These are phyloP conservation scores for Poeciliopsis turrubarensis DNA, from an alignment of 2,113 vertebrate species.

Conservation along the genomic window DNA sequence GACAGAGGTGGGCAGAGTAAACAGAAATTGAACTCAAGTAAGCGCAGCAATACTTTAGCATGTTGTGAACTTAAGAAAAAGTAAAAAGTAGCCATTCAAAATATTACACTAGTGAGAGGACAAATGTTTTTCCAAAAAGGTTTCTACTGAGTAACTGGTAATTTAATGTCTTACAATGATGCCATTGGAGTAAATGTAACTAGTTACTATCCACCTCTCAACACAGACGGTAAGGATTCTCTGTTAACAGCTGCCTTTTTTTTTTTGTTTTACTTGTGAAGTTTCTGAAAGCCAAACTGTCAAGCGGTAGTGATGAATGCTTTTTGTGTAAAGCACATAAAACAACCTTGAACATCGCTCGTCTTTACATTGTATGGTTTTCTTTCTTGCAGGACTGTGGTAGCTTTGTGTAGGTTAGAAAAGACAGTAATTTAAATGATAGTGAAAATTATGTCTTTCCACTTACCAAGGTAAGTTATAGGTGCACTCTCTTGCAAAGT, in stretches of 20 bases:
- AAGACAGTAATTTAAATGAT: slow-evolving; percentile 9
- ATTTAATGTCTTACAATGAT: too few relatives aligned
- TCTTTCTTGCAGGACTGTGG: neutral
- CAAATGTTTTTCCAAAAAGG: too few relatives aligned
- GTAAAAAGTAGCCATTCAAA: too few relatives aligned
- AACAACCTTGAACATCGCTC: slow-evolving; percentile 6
- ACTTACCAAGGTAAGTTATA: too few relatives aligned
- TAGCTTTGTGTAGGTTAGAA: neutral
- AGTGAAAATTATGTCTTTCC: slow-evolving; percentile 24
- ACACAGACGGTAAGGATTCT: slow-evolving; percentile 33
- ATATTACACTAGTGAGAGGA: too few relatives aligned
- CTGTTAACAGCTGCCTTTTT: slow-evolving; percentile 34
- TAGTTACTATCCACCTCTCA: neutral
- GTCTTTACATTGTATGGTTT: neutral
- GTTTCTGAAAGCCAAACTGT: slow-evolving; percentile 41
- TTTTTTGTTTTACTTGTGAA: neutral
- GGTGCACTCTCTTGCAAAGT: slow-evolving; percentile 6
- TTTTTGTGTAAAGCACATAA: slow-evolving; percentile 29
- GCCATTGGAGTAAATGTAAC: neutral
- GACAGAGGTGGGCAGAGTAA: too few relatives aligned
- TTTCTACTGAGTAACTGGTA: too few relatives aligned
- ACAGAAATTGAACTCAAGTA: too few relatives aligned
- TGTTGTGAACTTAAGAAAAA: too few relatives aligned
- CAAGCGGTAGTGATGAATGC: slow-evolving; percentile 21
- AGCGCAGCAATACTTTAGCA: too few relatives aligned